A percentile compares a stretch with the other conserved stretches of the same genome.
Evolutionary conservation across 2,113 vertebrate genomes (phyloP).

Genomic region (Pipa parva): DNA sequence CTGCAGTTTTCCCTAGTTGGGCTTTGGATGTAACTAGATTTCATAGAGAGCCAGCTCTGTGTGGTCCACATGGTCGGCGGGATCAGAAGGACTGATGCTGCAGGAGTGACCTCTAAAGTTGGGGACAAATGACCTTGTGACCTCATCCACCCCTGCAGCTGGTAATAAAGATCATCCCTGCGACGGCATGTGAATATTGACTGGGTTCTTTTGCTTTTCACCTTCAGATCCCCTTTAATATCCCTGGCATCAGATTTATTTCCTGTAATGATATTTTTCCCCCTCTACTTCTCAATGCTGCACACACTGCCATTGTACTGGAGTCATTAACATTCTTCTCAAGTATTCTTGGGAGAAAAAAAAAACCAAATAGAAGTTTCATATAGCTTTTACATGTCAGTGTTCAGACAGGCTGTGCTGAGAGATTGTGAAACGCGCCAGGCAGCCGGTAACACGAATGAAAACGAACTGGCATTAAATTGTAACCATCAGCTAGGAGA

Average conservation of each 20-base stretch:
- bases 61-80: no score
- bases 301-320: background rate
- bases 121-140: background rate
- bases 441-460: background rate
- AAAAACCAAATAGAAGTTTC: conserved; percentile 44
- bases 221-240: background rate
- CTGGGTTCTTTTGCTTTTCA: background rate
- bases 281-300: no score
- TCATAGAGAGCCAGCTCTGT: no score
- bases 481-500: background rate
- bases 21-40: no score
- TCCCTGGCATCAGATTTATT: background rate
- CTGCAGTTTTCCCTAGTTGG: no score
- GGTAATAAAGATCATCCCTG: no score
- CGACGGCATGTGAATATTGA: background rate
- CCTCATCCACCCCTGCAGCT: background rate
- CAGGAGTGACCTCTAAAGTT: background rate
- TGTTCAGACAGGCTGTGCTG: background rate
- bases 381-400: conserved; percentile 7
- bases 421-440: background rate
- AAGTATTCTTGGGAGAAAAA: conserved; percentile 41
- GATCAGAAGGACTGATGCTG: no score
- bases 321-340: conserved; percentile 43
- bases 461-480: background rate
- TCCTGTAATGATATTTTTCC: conserved; percentile 1